phyloP scores from a whole-genome alignment of 2,888 invertebrate genomes.

The Drosophila diplacantha region DNA sequence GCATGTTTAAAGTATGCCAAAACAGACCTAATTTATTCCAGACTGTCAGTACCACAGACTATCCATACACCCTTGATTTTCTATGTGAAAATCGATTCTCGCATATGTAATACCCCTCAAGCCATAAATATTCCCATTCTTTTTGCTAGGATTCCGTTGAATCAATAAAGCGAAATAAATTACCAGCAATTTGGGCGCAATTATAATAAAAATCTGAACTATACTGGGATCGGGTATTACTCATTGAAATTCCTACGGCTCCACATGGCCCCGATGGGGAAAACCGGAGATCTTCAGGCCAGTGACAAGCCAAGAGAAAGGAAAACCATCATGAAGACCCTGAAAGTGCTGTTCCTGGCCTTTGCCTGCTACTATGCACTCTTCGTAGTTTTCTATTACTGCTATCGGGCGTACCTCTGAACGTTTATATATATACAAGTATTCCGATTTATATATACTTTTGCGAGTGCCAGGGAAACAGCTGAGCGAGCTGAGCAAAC shows the following conservation, averaged over 20 bases:
- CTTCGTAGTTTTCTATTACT: constrained; percentile 70
- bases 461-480: constrained; percentile 44
- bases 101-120: neutral
- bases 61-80: neutral
- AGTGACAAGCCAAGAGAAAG: constrained; percentile 4
- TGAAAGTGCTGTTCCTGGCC: constrained; percentile 57
- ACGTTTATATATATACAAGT: constrained; percentile 2
- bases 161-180: constrained; percentile 20
- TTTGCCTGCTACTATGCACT: constrained; percentile 69
- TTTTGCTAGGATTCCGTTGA: constrained; percentile 6
- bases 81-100: constrained; percentile 1
- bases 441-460: constrained; percentile 1
- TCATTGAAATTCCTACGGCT: constrained; percentile 26
- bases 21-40: neutral
- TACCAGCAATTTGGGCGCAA: constrained; percentile 20
- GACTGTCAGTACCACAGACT: neutral
- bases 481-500: constrained; percentile 51
- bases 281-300: constrained; percentile 15
- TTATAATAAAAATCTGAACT: constrained; percentile 16
- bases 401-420: constrained; percentile 63
- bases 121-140: constrained; percentile 9
- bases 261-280: constrained; percentile 54
- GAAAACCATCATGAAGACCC: constrained; percentile 49
- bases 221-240: constrained; percentile 16
- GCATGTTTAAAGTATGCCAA: neutral